Percentiles rank a stretch among this genome's conserved stretches.
Conservation (phyloP, 2,113 vertebrate species). For the Perca flavescens region DNA sequence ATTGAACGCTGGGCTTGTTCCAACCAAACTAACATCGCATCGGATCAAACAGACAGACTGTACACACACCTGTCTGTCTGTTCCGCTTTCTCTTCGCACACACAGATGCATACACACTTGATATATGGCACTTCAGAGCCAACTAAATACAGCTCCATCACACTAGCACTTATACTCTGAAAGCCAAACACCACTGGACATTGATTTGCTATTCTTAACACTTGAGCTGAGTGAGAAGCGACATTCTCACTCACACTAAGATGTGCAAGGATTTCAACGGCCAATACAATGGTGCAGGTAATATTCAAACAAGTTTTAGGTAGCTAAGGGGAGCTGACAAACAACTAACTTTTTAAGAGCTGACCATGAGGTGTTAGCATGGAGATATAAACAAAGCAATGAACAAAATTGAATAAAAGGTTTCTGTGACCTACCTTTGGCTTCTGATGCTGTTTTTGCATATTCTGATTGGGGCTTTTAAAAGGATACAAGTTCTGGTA, state of each 20-base stretch:
- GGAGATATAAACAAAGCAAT: background rate
- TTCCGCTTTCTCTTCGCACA: constrained; percentile 27
- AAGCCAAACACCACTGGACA: constrained; percentile 62
- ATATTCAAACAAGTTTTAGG: constrained; percentile 1
- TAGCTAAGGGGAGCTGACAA: background rate
- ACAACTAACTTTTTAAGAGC: background rate
- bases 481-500: constrained; percentile 99
- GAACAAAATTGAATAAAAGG: background rate
- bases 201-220: constrained; percentile 68
- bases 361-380: background rate
- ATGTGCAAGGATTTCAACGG: constrained; percentile 10
- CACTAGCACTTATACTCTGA: constrained; percentile 50
- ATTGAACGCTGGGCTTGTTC: constrained; percentile 65
- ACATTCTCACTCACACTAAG: constrained; percentile 23
- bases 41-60: constrained; percentile 58
- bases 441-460: background rate
- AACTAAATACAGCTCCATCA: constrained; percentile 62
- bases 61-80: constrained; percentile 36
- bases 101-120: constrained; percentile 11
- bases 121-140: constrained; percentile 62
- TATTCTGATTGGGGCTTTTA: constrained; percentile 12
- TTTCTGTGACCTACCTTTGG: constrained; percentile 28
- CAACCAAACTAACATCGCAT: constrained; percentile 60
- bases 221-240: constrained; percentile 47
- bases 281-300: background rate